phyloP scores from a whole-genome alignment of 2,888 invertebrate species.

The Drepana falcataria region DNA sequence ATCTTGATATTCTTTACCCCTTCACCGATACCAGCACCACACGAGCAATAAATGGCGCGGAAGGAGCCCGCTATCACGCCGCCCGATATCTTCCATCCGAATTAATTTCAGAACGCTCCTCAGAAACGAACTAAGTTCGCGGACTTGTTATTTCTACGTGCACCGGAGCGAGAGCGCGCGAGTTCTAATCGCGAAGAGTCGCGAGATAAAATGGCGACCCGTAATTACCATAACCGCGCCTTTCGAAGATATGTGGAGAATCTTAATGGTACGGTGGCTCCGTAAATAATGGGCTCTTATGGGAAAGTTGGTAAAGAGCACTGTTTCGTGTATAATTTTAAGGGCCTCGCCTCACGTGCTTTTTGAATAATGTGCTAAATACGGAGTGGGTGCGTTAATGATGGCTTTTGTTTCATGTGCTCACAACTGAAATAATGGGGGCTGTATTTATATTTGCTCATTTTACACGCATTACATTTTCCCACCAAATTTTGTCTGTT shows the following conservation, averaged over 20 bases:
- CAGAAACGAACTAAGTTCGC: slow-evolving; percentile 72
- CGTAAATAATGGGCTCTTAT: slow-evolving; percentile 79
- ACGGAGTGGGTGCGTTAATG: slow-evolving; percentile 52
- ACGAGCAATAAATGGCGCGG: slow-evolving; percentile 79
- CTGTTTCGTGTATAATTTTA: slow-evolving; percentile 78
- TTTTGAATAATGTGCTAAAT: slow-evolving; percentile 73
- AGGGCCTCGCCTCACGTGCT: slow-evolving; percentile 72
- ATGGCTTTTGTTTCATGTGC: slow-evolving; percentile 43
- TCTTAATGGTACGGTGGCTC: slow-evolving; percentile 77
- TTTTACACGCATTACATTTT: background rate
- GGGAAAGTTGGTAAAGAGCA: slow-evolving; percentile 77
- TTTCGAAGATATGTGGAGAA: slow-evolving; percentile 78
- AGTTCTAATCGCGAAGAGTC: slow-evolving; percentile 69
- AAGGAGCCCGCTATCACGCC: slow-evolving; percentile 72
- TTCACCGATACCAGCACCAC: slow-evolving; percentile 73
- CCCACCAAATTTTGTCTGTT: background rate
- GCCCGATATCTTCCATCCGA: slow-evolving; percentile 79
- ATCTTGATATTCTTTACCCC: slow-evolving; percentile 79
- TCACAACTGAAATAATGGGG: slow-evolving; percentile 31
- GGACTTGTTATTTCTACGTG: slow-evolving; percentile 75
- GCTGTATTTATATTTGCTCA: slow-evolving; percentile 2
- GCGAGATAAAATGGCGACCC: slow-evolving; percentile 77
- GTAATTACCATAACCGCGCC: slow-evolving; percentile 76
- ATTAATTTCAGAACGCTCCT: slow-evolving; percentile 72
- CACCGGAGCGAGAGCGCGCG: slow-evolving; percentile 50